phyloP scores from a whole-genome alignment of 2,888 invertebrate species.

The Nemotelus nigrinus region DNA sequence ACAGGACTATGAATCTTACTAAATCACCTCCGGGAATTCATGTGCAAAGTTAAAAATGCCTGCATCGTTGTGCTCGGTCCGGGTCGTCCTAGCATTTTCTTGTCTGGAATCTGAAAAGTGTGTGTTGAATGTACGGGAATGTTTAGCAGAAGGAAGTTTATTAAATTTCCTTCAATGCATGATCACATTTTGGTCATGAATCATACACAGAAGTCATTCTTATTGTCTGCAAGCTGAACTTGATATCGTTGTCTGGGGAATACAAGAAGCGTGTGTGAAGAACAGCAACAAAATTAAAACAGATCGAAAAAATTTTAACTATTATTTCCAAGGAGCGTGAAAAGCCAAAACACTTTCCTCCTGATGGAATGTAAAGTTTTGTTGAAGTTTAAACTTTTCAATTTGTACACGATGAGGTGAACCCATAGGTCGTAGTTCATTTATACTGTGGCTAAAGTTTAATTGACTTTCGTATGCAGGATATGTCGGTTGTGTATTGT shows the following conservation, averaged over 20 bases:
- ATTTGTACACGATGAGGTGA: constrained; percentile 17
- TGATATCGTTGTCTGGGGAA: neutral
- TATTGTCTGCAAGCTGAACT: neutral
- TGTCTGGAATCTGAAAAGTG: neutral
- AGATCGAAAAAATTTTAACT: too few species aligned
- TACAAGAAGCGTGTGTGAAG: neutral
- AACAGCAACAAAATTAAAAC: too few species aligned
- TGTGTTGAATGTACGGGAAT: neutral
- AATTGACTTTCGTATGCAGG: constrained; percentile 35
- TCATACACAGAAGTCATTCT: neutral
- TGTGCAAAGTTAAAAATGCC: neutral
- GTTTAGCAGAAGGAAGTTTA: constrained; percentile 7
- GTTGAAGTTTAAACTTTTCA: constrained; percentile 26
- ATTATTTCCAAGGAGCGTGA: too few species aligned
- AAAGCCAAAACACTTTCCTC: neutral
- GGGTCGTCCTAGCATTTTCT: neutral
- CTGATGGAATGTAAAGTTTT: neutral
- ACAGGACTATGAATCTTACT: constrained; percentile 26
- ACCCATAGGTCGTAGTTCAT: constrained; percentile 19
- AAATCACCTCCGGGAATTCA: constrained; percentile 24
- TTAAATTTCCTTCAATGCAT: constrained; percentile 37
- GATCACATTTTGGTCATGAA: constrained; percentile 30
- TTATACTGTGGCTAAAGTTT: constrained; percentile 26
- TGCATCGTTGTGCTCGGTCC: neutral
- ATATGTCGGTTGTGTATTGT: neutral